Base-by-base conservation (phyloP, 2,888 invertebrate genomes). In the Drosophila peninsularis region DNA sequence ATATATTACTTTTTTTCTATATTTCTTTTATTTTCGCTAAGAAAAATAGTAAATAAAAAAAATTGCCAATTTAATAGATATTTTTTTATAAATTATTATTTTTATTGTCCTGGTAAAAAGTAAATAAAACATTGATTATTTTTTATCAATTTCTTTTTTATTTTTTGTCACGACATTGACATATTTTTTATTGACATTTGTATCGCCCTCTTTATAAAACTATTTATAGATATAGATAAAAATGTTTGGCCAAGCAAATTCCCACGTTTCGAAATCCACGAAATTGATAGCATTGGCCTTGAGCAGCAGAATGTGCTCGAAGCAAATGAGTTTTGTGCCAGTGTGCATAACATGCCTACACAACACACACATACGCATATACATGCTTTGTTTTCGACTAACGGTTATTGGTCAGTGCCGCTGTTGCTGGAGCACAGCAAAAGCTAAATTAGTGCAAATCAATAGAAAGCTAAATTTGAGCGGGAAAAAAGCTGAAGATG, bases 351-450 rank as follows among this genome's bases (percentile, higher is more conserved):
- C 27, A 11, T 44, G 47, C 24, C 11, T 14, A 41, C 30, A 36
- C 9, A 13, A 36, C 14, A 13, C 9, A 21, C 24, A 58, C 36
- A 21, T 13, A 17, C 27, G 41, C 14, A 3, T 14, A 19, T 42
- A 32, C 19, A 19, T 21, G 61, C 44, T 65, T 55, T 74, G 77
- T 62, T 71, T 62, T 77, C 58, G 41, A n/a, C 55, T 58, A 72
- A 66, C 57, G 73, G 72, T 77, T 62, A 66, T 47, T 32, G 11
- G 13, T 17, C 47, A 32, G 47, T 47, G 47, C 3, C 19, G 47
- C 13, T 30, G 19, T 47, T 47, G 17, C 0, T 47, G 13, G 17
- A 19, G 17, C 1, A 17, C 17, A 11, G 11, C 27, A 47, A 17
- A 30, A 17, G 45, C 30, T 17, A 32, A 13, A 30, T 17, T n/a